These are phyloP conservation scores for Chymomyza caudatula DNA, from an alignment of 2,888 invertebrate genomes.

Conservation along the genomic window DNA sequence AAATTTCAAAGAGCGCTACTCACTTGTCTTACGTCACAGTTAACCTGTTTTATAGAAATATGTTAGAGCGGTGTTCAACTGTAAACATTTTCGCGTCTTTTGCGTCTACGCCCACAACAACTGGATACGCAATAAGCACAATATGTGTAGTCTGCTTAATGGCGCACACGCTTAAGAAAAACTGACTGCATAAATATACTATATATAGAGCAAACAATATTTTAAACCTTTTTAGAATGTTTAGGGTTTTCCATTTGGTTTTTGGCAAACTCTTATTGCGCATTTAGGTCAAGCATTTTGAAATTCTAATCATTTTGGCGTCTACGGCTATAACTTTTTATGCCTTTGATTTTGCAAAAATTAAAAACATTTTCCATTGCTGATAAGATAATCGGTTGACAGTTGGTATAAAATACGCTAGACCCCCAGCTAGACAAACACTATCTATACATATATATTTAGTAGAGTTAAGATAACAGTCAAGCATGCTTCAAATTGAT, in stretches of 20 bases:
- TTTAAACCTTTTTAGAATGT: not conserved
- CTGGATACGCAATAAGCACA: not conserved
- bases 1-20: too few species aligned
- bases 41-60: too few species aligned
- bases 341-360: constrained; percentile 21
- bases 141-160: not conserved
- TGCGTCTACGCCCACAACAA: not conserved
- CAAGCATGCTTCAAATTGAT: not conserved
- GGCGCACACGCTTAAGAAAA: not conserved
- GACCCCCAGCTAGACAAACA: constrained; percentile 2
- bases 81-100: not conserved
- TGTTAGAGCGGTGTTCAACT: too few species aligned
- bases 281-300: constrained; percentile 61
- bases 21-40: too few species aligned
- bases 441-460: not conserved
- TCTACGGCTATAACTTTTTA: not conserved
- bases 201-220: not conserved
- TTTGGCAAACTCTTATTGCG: constrained; percentile 19
- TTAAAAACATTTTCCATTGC: constrained; percentile 7
- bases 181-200: not conserved
- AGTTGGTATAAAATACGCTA: not conserved
- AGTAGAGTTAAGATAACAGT: not conserved
- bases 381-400: not conserved
- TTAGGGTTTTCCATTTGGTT: not conserved
- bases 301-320: not conserved